Evolutionary conservation across 2,113 vertebrate species (phyloP).

Genomic region (Megaptera novaeangliae): DNA sequence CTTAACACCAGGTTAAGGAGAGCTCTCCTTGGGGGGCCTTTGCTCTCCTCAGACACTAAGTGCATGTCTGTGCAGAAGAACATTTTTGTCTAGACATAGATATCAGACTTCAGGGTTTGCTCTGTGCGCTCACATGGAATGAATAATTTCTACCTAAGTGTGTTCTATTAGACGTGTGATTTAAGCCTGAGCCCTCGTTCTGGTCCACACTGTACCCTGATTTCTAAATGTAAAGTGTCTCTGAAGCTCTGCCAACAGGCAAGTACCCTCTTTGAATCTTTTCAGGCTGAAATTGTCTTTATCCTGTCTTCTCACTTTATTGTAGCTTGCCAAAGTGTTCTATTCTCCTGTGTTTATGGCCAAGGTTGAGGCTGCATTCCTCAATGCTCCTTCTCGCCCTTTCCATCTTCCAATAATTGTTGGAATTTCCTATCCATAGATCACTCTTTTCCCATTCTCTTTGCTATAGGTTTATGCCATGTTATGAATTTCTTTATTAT

Average conservation of each 20-base stretch:
- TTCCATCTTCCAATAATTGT: background rate
- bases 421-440: background rate
- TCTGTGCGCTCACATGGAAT: background rate
- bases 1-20: background rate
- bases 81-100: background rate
- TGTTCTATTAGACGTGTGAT: background rate
- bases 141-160: background rate
- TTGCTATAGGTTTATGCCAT: background rate
- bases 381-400: background rate
- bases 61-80: background rate
- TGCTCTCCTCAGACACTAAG: background rate
- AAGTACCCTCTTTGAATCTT: background rate
- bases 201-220: background rate
- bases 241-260: background rate
- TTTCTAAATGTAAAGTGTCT: background rate
- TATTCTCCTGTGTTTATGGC: background rate
- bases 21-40: rapidly evolving
- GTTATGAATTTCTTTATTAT: background rate
- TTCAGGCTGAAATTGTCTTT: too few species aligned
- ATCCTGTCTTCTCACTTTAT: too few species aligned
- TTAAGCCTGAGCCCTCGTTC: background rate
- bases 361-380: background rate
- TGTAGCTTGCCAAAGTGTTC: too few species aligned
- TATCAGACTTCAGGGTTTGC: background rate
- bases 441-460: background rate